Conservation (phyloP, 2,113 vertebrate species). For the Rutilus rutilus region DNA sequence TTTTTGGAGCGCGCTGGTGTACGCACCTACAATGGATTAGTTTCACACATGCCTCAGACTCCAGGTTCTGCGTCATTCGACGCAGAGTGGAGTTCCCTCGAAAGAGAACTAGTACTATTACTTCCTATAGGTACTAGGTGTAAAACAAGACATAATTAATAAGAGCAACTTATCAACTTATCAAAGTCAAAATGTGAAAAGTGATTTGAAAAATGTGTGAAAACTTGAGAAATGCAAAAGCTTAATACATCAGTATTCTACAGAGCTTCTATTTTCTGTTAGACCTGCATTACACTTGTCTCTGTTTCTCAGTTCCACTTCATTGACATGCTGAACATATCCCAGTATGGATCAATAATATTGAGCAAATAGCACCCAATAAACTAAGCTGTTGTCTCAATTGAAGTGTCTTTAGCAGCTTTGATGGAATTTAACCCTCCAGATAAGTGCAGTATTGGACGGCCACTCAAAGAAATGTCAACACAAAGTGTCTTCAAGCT, state of each 20-base stretch:
- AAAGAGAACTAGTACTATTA: neutral
- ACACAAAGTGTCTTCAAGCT: conserved; percentile 11
- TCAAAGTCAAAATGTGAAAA: neutral
- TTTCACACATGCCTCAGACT: no score
- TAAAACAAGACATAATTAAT: neutral
- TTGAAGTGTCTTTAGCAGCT: conserved; percentile 70
- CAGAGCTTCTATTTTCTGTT: neutral
- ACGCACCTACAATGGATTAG: no score
- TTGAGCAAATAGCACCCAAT: conserved; percentile 70
- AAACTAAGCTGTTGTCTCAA: conserved; percentile 79
- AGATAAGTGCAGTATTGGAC: conserved; percentile 27
- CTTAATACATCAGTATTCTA: neutral
- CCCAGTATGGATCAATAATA: conserved; percentile 69
- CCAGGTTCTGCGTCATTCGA: no score
- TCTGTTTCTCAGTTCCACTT: conserved; percentile 65
- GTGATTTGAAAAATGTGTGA: neutral
- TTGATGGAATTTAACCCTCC: conserved; percentile 55
- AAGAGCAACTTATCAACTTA: neutral
- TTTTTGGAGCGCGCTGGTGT: no score
- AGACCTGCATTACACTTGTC: neutral
- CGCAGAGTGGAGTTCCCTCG: no score
- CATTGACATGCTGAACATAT: conserved; percentile 71
- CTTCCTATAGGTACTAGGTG: neutral
- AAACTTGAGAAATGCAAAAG: conserved; percentile 3
- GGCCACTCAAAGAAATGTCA: conserved; percentile 25